phyloP scores from a whole-genome alignment of 2,888 invertebrate species.

The Agonopterix alstromeriana region DNA sequence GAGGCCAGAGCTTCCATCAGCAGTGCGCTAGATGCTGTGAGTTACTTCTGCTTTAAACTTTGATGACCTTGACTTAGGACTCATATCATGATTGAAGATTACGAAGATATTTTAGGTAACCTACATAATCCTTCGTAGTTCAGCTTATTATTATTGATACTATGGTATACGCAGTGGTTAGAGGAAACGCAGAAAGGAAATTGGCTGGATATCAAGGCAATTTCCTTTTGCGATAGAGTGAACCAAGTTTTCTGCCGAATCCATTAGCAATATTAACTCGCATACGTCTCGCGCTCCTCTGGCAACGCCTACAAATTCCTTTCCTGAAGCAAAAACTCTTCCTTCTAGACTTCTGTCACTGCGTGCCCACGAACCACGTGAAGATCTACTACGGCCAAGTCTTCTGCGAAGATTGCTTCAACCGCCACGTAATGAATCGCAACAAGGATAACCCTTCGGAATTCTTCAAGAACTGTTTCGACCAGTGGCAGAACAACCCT shows the following conservation, averaged over 20 bases:
- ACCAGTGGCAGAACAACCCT: slow-evolving; percentile 58
- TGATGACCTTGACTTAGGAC: not conserved
- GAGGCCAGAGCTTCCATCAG: slow-evolving; percentile 53
- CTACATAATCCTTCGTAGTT: too few relatives aligned
- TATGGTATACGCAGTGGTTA: too few relatives aligned
- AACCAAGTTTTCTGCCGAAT: too few relatives aligned
- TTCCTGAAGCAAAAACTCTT: too few relatives aligned
- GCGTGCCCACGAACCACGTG: slow-evolving; percentile 41
- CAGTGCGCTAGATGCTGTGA: slow-evolving; percentile 63
- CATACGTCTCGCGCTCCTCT: too few relatives aligned
- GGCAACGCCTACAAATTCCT: too few relatives aligned
- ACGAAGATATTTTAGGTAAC: too few relatives aligned
- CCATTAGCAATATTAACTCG: too few relatives aligned
- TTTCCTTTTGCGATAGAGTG: too few relatives aligned
- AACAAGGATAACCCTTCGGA: slow-evolving; percentile 52
- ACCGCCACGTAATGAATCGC: slow-evolving; percentile 45
- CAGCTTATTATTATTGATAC: too few relatives aligned
- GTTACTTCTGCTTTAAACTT: slow-evolving; percentile 15
- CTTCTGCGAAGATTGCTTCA: slow-evolving; percentile 63
- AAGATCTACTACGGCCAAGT: slow-evolving; percentile 68
- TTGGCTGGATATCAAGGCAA: too few relatives aligned
- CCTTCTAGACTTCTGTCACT: slow-evolving; percentile 51
- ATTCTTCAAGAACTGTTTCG: slow-evolving; percentile 61
- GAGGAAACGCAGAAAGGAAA: too few relatives aligned
- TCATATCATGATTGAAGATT: not conserved